Conservation (phyloP, 2,888 invertebrate genomes). For the Patella pellucida region DNA sequence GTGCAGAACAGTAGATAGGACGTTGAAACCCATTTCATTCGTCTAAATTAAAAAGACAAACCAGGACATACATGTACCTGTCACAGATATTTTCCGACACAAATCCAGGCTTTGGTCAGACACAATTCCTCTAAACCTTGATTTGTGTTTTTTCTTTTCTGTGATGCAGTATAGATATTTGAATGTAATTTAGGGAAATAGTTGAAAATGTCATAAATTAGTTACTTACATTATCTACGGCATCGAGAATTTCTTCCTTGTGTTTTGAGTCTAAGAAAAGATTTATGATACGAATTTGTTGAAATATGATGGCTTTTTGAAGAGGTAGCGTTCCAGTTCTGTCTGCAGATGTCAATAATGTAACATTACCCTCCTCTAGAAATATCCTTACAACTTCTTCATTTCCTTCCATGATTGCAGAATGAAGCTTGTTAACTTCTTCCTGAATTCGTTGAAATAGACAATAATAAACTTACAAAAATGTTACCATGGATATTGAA, state of each 20-base stretch:
- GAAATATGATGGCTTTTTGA: constrained; percentile 55
- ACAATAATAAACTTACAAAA: too few relatives aligned
- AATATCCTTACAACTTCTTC: constrained; percentile 39
- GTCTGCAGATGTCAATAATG: constrained; percentile 43
- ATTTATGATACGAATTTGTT: constrained; percentile 42
- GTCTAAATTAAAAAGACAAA: neutral
- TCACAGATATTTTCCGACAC: too few relatives aligned
- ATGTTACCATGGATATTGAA: too few relatives aligned
- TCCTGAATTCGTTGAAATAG: constrained; percentile 27
- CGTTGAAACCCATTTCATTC: too few relatives aligned
- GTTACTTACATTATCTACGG: constrained; percentile 48
- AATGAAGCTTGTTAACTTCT: constrained; percentile 39
- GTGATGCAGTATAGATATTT: too few relatives aligned
- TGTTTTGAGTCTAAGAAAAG: constrained; percentile 35
- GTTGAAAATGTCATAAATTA: too few relatives aligned
- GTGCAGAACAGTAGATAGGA: too few relatives aligned
- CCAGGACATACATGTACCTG: too few relatives aligned
- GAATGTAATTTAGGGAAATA: too few relatives aligned
- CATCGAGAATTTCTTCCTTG: constrained; percentile 40
- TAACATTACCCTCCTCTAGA: constrained; percentile 36
- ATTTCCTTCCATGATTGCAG: constrained; percentile 45
- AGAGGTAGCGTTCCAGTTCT: constrained; percentile 50
- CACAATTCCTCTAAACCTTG: too few relatives aligned
- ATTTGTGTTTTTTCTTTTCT: too few relatives aligned
- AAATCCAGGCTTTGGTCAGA: too few relatives aligned